Percentiles rank a stretch among this genome's conserved stretches.
Conservation (phyloP, 2,797 vertebrate genomes). For the Anisognathus igniventris region DNA sequence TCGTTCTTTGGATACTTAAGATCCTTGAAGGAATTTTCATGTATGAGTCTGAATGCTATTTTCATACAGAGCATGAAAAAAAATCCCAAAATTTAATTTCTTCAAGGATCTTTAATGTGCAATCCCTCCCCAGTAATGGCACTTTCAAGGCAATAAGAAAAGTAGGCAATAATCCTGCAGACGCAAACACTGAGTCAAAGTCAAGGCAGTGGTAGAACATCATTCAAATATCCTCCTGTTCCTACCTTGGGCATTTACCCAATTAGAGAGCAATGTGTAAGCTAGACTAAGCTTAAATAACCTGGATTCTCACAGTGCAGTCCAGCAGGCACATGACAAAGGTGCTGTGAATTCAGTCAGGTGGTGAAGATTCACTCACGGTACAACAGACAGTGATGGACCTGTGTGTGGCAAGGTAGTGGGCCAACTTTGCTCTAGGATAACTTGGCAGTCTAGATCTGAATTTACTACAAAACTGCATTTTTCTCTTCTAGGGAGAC, state of each 20-base stretch:
- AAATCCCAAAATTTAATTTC: neutral
- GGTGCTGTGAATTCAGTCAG: neutral
- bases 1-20: neutral
- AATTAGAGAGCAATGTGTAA: neutral
- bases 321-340: neutral
- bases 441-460: neutral
- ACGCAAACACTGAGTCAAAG: neutral
- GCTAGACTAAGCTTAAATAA: neutral
- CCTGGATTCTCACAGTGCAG: neutral
- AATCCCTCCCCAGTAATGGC: neutral
- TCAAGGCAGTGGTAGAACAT: neutral
- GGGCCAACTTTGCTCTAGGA: neutral
- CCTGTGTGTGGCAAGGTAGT: neutral
- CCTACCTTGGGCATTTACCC: fast-evolving
- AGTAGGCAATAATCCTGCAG: neutral
- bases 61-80: neutral
- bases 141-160: neutral
- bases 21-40: neutral
- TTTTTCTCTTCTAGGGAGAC: neutral
- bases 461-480: neutral
- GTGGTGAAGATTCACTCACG: neutral
- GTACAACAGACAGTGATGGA: neutral
- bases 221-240: neutral
- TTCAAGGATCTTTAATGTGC: neutral
- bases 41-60: neutral